Evolutionary conservation across 2,797 vertebrate genomes (phyloP).

Genomic region (Rhadinocentrus ornatus): DNA sequence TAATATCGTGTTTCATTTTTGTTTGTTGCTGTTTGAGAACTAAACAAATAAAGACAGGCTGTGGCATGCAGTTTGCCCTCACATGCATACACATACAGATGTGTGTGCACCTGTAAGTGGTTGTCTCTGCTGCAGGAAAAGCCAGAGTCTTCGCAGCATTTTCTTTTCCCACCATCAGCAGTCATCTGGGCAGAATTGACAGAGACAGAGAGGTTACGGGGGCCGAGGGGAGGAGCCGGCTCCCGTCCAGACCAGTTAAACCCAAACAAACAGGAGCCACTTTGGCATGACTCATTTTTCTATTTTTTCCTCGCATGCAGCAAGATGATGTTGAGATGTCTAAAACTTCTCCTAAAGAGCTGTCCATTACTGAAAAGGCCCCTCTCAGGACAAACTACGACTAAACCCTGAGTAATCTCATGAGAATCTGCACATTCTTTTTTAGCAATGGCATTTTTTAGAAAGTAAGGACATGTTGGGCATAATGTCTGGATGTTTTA

Average conservation of each 20-base stretch:
- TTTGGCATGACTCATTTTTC: not conserved
- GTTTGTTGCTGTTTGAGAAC: not conserved
- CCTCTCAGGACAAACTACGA: not conserved
- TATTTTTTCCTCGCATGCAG: not conserved
- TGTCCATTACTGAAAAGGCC: not conserved
- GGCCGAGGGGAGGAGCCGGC: conserved; percentile 26
- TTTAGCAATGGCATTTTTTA: not conserved
- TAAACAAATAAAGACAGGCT: not conserved
- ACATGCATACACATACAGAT: not conserved
- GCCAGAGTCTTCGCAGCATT: not conserved
- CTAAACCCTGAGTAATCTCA: not conserved
- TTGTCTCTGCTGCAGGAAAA: conserved; percentile 2
- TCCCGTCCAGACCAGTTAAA: conserved; percentile 31
- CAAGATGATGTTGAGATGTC: conserved; percentile 4
- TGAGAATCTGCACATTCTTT: not conserved
- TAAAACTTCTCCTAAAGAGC: not conserved
- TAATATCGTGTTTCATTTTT: too few species aligned
- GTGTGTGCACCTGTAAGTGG: conserved; percentile 6
- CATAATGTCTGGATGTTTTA: not conserved
- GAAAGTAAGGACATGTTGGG: not conserved
- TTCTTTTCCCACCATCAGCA: conserved; percentile 23
- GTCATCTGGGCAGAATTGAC: conserved; percentile 9
- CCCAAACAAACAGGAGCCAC: conserved; percentile 17
- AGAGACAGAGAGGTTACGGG: conserved; percentile 25
- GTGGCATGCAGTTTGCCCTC: not conserved